Evolutionary conservation across 2,797 vertebrate species (phyloP), one percentile per base, ranked within the genome.

Genomic region (Fundulus diaphanus): DNA sequence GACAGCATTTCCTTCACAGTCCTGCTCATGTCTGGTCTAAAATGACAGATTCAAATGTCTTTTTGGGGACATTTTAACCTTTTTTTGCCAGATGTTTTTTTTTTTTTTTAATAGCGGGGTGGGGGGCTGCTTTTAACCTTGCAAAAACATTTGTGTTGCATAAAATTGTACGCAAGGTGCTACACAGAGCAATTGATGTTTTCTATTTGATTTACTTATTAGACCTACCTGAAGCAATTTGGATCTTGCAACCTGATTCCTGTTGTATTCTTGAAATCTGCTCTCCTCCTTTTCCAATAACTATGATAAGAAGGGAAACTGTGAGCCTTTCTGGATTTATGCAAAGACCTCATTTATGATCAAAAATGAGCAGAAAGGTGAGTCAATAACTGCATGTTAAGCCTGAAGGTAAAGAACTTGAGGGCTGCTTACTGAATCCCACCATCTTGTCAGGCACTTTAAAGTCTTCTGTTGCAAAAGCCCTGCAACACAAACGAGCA

Each of bases 391-490:
- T 79, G 56, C 80, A 70, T 73, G 77, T 57, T 72, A 57, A 78
- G 70, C 69, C 33, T 1, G 51, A 78, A 37, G 52, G 70, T 67
- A 85, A 85, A 78, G 29, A 85, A 70, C 57, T 51, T 4, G 33
- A 70, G 61, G 61, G 77, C 70, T 79, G 99, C 98, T 99, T 97
- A 99, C 98, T 99, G 93, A 99, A 99, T 95, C 98, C 98, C 92
- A 99, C 98, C 98, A 99, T 99, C 94, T 99, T 99, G 94, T 99
- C 98, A 97, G 98, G 98, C 97, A 99, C 98, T 97, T 99, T 99
- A 93, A 95, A 99, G 89, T 99, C 98, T 97, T 99, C 98, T 88
- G 98, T 99, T 91, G 98, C 93, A 92, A 99, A 96, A 95, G 98
- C 95, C 96, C 98, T 99, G 83, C 72, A 90, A 87, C 57, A 94